Base-by-base conservation (phyloP, 2,113 vertebrate genomes). In the Falco punctatus region DNA sequence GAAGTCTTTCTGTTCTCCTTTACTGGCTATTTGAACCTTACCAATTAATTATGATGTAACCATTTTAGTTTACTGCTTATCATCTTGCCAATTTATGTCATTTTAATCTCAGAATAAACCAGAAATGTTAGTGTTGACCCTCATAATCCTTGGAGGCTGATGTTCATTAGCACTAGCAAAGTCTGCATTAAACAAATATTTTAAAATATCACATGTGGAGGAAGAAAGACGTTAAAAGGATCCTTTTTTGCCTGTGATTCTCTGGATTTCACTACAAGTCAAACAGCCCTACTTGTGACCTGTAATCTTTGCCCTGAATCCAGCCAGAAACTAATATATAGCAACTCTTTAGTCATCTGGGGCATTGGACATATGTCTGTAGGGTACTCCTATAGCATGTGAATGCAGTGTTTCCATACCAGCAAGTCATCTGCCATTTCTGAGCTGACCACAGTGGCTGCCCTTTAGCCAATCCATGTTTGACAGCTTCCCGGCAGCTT, bases 141-240 rank as follows among this genome's bases (percentile, higher is more conserved):
- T 94, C 72, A 78, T 88, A 92, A 67, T 74, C 72, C 70, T 92
- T 62, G 30, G 5, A 82, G 58, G 48, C 66, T 35, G 55, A 80
- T 35, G 57, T 83, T 94, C 62, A 86, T 85, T 89, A 90, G 49
- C 88, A 95, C 66, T 38, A 83, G 72, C 35, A 65, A 89, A 97
- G 49, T 65, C 49, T 73, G 32, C 22, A 51, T 89, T 81, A 49
- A 96, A 96, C 30, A 79, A 48, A 19, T 44, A 13, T 65, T 71
- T 19, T 27, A 42, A 75, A 67, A 59, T 38, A 74, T 58, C 70
- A 91, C 72, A 74, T 62, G n/a, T 62, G n/a, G 48, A 91, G 59
- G 42, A 89, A n/a, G 14, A 74, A 3, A 30, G 81, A 81, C 82
- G 46, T 51, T 42, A 81, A 72, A 82, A 54, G 11, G 33, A 10